These are phyloP conservation scores for Acleris holmiana DNA, from an alignment of 2,888 invertebrate genomes.

Conservation along the genomic window DNA sequence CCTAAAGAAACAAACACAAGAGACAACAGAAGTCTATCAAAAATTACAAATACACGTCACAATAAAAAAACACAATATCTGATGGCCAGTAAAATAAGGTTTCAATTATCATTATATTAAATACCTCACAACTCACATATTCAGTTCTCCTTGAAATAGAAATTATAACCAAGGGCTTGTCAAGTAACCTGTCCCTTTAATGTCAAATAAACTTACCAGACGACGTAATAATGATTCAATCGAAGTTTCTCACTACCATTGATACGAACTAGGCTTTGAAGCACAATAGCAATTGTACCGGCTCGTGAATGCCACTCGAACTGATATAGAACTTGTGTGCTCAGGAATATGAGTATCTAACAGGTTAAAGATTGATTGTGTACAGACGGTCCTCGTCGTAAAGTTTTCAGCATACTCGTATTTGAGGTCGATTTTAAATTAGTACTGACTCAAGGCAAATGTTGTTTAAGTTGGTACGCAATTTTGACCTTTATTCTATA, in stretches of 20 bases:
- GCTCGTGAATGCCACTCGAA: constrained; percentile 40
- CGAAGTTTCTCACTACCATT: constrained; percentile 31
- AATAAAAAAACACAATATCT: too few relatives aligned
- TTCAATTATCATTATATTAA: too few relatives aligned
- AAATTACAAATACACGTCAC: too few relatives aligned
- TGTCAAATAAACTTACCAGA: constrained; percentile 8
- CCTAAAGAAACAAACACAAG: too few relatives aligned
- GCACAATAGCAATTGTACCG: constrained; percentile 44
- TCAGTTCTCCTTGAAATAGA: background rate
- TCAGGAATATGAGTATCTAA: constrained; percentile 20
- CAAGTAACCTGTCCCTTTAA: constrained; percentile 6
- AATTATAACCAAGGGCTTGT: background rate
- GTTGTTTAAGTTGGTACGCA: too few relatives aligned
- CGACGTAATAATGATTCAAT: constrained; percentile 34
- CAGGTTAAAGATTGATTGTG: constrained; percentile 12
- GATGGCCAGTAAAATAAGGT: too few relatives aligned
- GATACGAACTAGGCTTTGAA: constrained; percentile 32
- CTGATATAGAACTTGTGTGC: constrained; percentile 35
- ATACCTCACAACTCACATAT: too few relatives aligned
- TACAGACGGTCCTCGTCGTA: constrained; percentile 12
- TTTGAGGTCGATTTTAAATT: background rate
- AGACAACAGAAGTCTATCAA: too few relatives aligned
- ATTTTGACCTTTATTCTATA: too few relatives aligned
- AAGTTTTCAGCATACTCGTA: background rate
- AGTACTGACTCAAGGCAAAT: too few relatives aligned